These are phyloP conservation scores for Caenorhabditis wallacei DNA, from an alignment of 2,888 invertebrate genomes.

Conservation along the genomic window DNA sequence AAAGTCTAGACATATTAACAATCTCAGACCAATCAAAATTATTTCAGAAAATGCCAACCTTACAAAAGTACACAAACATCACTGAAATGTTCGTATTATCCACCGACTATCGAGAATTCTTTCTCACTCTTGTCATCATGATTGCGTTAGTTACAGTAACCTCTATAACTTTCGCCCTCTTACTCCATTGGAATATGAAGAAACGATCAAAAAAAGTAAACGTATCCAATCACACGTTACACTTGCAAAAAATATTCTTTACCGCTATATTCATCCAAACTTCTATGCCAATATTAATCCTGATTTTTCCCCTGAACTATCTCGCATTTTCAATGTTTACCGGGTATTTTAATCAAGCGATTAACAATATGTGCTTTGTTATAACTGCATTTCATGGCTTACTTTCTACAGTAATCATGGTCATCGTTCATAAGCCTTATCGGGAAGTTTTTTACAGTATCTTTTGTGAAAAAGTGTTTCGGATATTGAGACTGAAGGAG, in stretches of 20 bases:
- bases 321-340: constrained; percentile 4
- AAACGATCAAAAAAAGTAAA: neutral
- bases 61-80: neutral
- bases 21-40: too few relatives aligned
- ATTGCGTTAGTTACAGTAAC: constrained; percentile 16
- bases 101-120: constrained; percentile 7
- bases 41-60: constrained; percentile 7
- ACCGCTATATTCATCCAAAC: constrained; percentile 21
- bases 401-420: constrained; percentile 11
- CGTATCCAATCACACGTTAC: neutral
- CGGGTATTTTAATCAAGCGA: constrained; percentile 18
- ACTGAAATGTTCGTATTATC: constrained; percentile 13
- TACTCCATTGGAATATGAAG: constrained; percentile 10
- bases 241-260: constrained; percentile 16
- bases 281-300: constrained; percentile 5
- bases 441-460: neutral
- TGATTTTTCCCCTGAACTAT: constrained; percentile 13
- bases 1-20: neutral
- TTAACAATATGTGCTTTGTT: constrained; percentile 18
- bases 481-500: neutral
- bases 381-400: constrained; percentile 25
- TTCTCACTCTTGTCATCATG: constrained; percentile 24
- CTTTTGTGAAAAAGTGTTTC: neutral
- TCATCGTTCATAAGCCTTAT: constrained; percentile 29
- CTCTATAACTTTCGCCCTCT: constrained; percentile 8